phyloP scores from a whole-genome alignment of 1,140 invertebrate species.

The Cydia fagiglandana region DNA sequence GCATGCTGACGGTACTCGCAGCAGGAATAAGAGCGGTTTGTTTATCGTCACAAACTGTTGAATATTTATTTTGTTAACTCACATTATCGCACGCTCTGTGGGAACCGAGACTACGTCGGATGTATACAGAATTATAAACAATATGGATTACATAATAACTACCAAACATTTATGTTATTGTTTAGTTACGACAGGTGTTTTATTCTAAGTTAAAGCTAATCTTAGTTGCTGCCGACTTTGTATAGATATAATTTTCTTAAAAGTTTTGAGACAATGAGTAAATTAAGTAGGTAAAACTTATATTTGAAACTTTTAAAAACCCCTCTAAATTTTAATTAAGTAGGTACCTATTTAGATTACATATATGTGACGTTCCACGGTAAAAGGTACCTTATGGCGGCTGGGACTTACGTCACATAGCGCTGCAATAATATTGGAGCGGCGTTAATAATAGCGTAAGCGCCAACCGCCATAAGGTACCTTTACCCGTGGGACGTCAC shows the following conservation, averaged over 20 bases:
- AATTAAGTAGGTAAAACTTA: no score
- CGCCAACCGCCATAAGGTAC: no score
- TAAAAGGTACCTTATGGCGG: no score
- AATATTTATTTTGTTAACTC: slow-evolving; percentile 77
- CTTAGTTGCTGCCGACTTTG: neutral
- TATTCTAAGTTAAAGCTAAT: neutral
- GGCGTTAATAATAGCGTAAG: no score
- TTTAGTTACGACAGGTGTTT: slow-evolving; percentile 24
- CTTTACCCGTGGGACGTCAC: no score
- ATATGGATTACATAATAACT: slow-evolving; percentile 34
- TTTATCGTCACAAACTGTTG: slow-evolving; percentile 68
- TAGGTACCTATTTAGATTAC: no score
- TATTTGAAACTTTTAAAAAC: neutral
- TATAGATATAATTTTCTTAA: no score
- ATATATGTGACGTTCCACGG: no score
- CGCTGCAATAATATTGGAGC: no score
- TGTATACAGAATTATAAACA: slow-evolving; percentile 61
- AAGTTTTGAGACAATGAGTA: no score
- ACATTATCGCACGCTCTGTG: slow-evolving; percentile 71
- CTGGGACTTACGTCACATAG: no score
- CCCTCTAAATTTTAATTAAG: no score
- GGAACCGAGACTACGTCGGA: slow-evolving; percentile 60
- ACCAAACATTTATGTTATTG: slow-evolving; percentile 22
- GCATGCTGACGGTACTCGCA: slow-evolving; percentile 34
- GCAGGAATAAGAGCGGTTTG: slow-evolving; percentile 48